Base-by-base conservation (phyloP, 2,113 vertebrate genomes). In the Nestor notabilis region DNA sequence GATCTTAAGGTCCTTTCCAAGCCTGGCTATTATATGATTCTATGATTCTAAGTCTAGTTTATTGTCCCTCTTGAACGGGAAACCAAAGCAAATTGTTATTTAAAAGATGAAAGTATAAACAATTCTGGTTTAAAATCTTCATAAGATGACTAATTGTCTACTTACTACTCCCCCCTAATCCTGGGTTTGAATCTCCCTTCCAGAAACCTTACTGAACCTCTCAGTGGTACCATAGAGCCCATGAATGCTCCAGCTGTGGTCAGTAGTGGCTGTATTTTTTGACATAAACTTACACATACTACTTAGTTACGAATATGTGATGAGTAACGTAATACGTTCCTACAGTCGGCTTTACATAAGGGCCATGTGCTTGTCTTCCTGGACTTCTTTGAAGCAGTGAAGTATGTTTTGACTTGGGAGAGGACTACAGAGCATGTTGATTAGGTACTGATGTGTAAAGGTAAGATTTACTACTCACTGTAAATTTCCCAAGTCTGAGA, bases 11-110 rank as follows among this genome's bases (percentile, higher is more conserved):
- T n/a, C n/a, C n/a, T n/a, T n/a, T n/a, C n/a, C n/a, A n/a, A n/a
- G n/a, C n/a, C n/a, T n/a, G n/a, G n/a, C n/a, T n/a, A n/a, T n/a
- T n/a, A n/a, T n/a, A n/a, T n/a, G n/a, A n/a, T n/a, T n/a, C n/a
- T n/a, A n/a, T n/a, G n/a, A n/a, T n/a, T n/a, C n/a, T n/a, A n/a
- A n/a, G n/a, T n/a, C 41, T 86, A 27, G 49, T n/a, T 86, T 79
- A 23, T 71, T 79, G 33, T 84, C 31, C 31, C 15, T 71, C 60
- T 88, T 88, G 46, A 70, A 83, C 64, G 58, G 60, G 83, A 96
- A 86, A 94, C 83, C 71, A 94, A 96, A 97, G 82, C 64, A 64
- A 85, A 50, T 64, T 95, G 61, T 81, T 94, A 84, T 69, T 85
- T 74, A 43, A 87, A 91, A 82, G 14, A 53, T 49, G 35, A 93